Conservation (phyloP, 2,797 vertebrate genomes). For the Pangasius sanitwongsei region DNA sequence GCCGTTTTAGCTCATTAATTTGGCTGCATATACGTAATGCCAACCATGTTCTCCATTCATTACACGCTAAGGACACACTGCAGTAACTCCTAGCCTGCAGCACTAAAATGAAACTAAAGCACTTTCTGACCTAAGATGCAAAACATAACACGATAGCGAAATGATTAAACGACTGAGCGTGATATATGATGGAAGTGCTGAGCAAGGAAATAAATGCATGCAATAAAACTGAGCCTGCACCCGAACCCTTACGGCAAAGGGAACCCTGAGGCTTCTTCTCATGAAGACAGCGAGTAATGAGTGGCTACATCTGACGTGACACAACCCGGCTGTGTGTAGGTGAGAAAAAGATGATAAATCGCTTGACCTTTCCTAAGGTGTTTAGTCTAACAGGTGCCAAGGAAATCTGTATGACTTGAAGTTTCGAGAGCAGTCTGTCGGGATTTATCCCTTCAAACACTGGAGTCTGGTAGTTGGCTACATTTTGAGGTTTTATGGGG, state of each 20-base stretch:
- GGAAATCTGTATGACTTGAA: constrained; percentile 31
- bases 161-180: constrained; percentile 37
- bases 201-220: constrained; percentile 19
- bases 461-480: constrained; percentile 39
- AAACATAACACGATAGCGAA: constrained; percentile 41
- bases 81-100: constrained; percentile 29
- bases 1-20: constrained; percentile 51
- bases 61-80: constrained; percentile 35
- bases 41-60: constrained; percentile 35
- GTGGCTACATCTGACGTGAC: constrained; percentile 55
- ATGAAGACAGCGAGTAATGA: constrained; percentile 59
- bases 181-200: constrained; percentile 31
- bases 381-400: constrained; percentile 46
- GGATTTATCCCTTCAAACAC: constrained; percentile 45
- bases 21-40: constrained; percentile 47
- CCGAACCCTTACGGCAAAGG: background rate
- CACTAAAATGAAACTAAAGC: constrained; percentile 33
- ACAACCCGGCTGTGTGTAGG: constrained; percentile 24
- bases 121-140: constrained; percentile 35
- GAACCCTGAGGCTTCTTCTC: background rate
- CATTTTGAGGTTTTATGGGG: constrained; percentile 25
- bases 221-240: constrained; percentile 24
- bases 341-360: constrained; percentile 55
- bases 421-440: constrained; percentile 45
- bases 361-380: constrained; percentile 62